phyloP scores from a whole-genome alignment of 1,140 invertebrate species.

The Heliconius melpomene region DNA sequence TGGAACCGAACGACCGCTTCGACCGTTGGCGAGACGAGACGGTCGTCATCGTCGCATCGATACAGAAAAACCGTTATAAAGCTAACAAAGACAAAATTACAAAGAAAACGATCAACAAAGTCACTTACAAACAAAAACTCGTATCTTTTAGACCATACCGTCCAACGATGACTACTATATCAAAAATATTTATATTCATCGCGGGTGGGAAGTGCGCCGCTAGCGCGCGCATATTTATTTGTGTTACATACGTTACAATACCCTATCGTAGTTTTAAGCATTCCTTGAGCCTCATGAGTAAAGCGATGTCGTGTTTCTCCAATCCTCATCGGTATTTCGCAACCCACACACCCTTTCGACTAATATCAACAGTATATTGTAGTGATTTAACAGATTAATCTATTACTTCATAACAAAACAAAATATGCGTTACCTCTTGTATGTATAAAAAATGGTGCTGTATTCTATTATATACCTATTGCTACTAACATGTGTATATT shows the following conservation, averaged over 20 bases:
- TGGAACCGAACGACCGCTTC: slow-evolving; percentile 49
- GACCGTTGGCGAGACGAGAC: slow-evolving; percentile 34
- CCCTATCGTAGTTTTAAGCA: slow-evolving; percentile 56
- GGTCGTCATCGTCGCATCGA: slow-evolving; percentile 49
- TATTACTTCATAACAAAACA: slow-evolving; percentile 76
- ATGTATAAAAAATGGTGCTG: slow-evolving; percentile 64
- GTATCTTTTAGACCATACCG: slow-evolving; percentile 66
- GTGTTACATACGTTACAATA: slow-evolving; percentile 43
- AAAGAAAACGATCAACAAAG: slow-evolving; percentile 79
- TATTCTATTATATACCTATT: slow-evolving; percentile 59
- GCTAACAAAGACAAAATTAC: slow-evolving; percentile 79
- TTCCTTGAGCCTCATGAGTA: slow-evolving; percentile 64
- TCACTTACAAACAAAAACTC: slow-evolving; percentile 76
- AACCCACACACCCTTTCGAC: slow-evolving; percentile 68
- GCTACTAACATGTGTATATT: slow-evolving; percentile 72
- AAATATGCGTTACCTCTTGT: slow-evolving; percentile 67
- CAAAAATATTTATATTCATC: slow-evolving; percentile 56
- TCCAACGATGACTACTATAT: slow-evolving; percentile 71
- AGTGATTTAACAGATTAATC: slow-evolving; percentile 73
- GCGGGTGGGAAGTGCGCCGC: slow-evolving; percentile 32
- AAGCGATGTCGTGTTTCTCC: slow-evolving; percentile 60
- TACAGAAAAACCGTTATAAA: slow-evolving; percentile 74
- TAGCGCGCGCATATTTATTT: slow-evolving; percentile 10
- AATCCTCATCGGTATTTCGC: slow-evolving; percentile 52
- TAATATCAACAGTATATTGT: slow-evolving; percentile 62